A percentile compares a stretch with the other conserved stretches of the same genome.
Conservation (phyloP, 2,888 invertebrate genomes). For the Drosophila limbata region DNA sequence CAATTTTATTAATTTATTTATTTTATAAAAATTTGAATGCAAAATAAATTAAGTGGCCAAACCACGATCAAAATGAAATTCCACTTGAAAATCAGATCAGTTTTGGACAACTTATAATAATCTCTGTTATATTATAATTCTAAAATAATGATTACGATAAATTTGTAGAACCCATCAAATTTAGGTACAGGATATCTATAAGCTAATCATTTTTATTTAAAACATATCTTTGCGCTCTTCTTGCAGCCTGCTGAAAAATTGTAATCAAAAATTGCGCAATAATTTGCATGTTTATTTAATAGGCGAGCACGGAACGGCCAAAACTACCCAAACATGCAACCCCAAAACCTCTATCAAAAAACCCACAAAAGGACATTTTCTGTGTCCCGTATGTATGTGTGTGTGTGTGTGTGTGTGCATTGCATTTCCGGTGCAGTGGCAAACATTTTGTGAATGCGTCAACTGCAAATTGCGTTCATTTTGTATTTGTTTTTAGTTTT, state of each 20-base stretch:
- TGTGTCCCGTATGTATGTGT: conserved; percentile 11
- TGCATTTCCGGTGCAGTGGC: conserved; percentile 67
- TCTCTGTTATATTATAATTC: too few species aligned
- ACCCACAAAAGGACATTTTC: conserved; percentile 55
- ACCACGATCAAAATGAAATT: too few species aligned
- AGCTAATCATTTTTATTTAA: not conserved
- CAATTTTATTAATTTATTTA: too few species aligned
- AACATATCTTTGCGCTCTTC: conserved; percentile 1
- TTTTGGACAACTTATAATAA: too few species aligned
- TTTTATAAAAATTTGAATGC: too few species aligned
- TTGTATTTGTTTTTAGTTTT: conserved; percentile 65
- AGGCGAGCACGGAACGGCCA: conserved; percentile 46
- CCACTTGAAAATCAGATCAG: too few species aligned
- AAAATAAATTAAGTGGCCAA: too few species aligned
- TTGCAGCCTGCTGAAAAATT: conserved; percentile 69
- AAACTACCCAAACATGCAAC: conserved; percentile 20
- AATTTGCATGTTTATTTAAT: conserved; percentile 82
- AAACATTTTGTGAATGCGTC: conserved; percentile 73
- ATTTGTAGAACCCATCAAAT: not conserved
- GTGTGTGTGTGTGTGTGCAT: conserved; percentile 16
- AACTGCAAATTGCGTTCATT: conserved; percentile 52
- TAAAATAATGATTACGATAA: not conserved
- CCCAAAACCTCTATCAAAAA: conserved; percentile 13
- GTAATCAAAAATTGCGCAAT: conserved; percentile 82
- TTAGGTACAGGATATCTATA: not conserved